Evolutionary conservation across 2,888 invertebrate genomes (phyloP), one percentile per base, ranked within the genome.

Genomic region (Corbicula japonica): DNA sequence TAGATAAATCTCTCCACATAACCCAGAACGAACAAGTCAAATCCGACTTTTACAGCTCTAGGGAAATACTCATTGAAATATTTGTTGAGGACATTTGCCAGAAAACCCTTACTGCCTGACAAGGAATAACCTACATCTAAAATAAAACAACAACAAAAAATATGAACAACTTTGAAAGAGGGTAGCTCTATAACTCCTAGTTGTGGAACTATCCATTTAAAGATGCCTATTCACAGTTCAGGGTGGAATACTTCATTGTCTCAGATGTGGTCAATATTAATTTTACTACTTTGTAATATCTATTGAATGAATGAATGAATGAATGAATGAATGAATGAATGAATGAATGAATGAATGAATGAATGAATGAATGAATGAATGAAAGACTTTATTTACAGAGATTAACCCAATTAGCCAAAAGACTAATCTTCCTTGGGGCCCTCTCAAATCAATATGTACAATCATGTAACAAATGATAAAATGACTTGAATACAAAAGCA

Each of bases 1-100:
- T 92, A 92, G 21, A 88, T 85, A 50, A 92, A 88, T 30, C 76
- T 77, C 69, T 92, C 91, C 41, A 72, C 65, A 79, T 89, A 91
- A 8, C 88, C 88, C 4, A 80, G 69, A 0, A 62, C 76, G 35
- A 68, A n/a, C 21, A 92, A 75, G 32, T 88, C 60, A 0, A 83
- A 58, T 1, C 85, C 84, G 15, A 79, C 60, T 23, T 76, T 35
- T n/a, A 87, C 77, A 15, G 92, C 91, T 34, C 89, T 81, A 6
- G 91, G 90, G 66, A 89, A 92, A 71, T 91, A 91, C 61, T 79
- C 87, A n/a, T 68, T 72, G 80, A 92, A 92, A 76, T 92, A 92
- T 46, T 80, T 85, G 73, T 92, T 92, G 15, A 92, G 72, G 8
- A 92, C 86, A 75, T 90, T 89, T 66, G 90, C 84, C 30, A 91